Base-by-base conservation (phyloP, 2,113 vertebrate species). In the Pavo muticus region DNA sequence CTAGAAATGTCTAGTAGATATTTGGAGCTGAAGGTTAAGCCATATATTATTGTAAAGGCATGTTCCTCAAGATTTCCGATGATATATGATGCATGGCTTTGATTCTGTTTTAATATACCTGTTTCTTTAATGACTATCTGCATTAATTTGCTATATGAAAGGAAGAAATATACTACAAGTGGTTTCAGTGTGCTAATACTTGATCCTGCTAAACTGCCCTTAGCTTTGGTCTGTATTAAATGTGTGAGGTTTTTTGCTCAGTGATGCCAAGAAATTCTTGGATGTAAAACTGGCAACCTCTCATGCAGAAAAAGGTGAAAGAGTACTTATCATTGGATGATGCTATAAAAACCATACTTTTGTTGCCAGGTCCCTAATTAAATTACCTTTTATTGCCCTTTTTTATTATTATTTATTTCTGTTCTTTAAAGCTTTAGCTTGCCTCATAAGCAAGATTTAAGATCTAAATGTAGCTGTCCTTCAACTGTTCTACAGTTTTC, bases 281-380 rank as follows among this genome's bases (percentile, higher is more conserved):
- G 87, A 92, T 76, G 29, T 87, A 84, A 94, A 95, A 82, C 47
- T 72, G 57, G 56, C 69, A 95, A 37, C 52, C 76, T 94, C 79
- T 42, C 10, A 65, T 72, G 57, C 61, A 87, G 80, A 91, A 79
- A 93, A 94, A 93, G 91, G 91, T 96, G 87, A 97, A 90, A 94
- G 57, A 70, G 61, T 90, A 81, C 77, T 96, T 94, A 90, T 80
- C 85, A 93, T 60, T 69, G 91, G 57, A 83, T 75, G 81, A 81
- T 78, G 86, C 74, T 84, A 93, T 96, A 96, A 96, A 97, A 96
- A 16, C 10, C 83, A 90, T 63, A 95, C 37, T 81, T 94, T 91
- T 82, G 64, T 93, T 96, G 94, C 93, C 94, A 97, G 86, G 68
- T 64, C 44, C 91, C 88, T 97, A 96, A 97, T 97, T 97, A 95